Evolutionary conservation across 1,140 invertebrate genomes (phyloP), one percentile per base, ranked within the genome.

Genomic region (Papilio polyxenes): DNA sequence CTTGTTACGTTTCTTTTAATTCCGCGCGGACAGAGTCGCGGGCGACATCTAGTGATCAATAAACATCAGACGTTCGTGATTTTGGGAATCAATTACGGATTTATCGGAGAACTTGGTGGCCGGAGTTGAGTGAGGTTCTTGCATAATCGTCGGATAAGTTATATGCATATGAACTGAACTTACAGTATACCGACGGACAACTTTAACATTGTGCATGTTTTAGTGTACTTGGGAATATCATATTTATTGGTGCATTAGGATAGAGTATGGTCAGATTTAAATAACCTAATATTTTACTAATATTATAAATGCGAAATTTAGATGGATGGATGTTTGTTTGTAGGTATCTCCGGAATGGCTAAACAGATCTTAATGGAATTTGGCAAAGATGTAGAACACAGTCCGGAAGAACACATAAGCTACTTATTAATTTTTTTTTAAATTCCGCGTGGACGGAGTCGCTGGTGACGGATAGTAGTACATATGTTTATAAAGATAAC

Each of bases 1-100:
- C 23, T 31, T 31, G 23, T 31, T 31, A 31, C 23, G 23, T 31
- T 31, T 31, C 23, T 31, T 31, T 31, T 31, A 31, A 31, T 31
- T 31, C 2, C 23, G 23, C 23, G 23, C 23, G 23, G 0, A 31
- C 23, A 31, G 23, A 31, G 23, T 31, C 23, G 2, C 0, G 23
- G 23, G 23, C 23, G 23, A 31, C 23, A 31, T 31, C 23, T 31
- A 31, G 23, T 31, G 23, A 62, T 62, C 62, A 31, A 65, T 65
- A 65, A 37, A 72, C 65, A 37, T 72, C 65, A 72, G 23, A 72
- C 65, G 65, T 5, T 72, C 65, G 65, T 72, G 65, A 72, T 72
- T 72, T 72, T 17, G 65, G 65, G 40, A 72, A 72, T 72, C 65
- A 72, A 72, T 72, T 72, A 72, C 3, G 65, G 65, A 72, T 72